Conservation (phyloP, 1,140 invertebrate genomes). For the Macrobrachium rosenbergii region DNA sequence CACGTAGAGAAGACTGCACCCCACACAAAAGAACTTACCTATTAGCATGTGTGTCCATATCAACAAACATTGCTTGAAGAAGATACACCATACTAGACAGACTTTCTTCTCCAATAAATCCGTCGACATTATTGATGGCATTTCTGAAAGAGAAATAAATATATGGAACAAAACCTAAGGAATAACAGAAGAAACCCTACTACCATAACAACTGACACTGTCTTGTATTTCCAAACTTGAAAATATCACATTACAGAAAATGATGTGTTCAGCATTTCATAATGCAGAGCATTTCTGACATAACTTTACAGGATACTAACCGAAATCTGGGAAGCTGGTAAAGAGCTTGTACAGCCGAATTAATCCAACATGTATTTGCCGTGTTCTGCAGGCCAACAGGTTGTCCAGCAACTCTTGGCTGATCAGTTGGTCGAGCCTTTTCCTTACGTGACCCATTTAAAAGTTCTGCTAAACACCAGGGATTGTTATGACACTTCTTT, state of each 20-base stretch:
- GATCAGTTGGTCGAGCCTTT: constrained; percentile 53
- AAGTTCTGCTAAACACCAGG: constrained; percentile 57
- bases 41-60: constrained; percentile 64
- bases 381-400: constrained; percentile 65
- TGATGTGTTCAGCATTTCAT: too few species aligned
- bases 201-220: too few species aligned
- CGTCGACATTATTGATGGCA: constrained; percentile 61
- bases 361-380: constrained; percentile 66
- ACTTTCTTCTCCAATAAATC: constrained; percentile 61
- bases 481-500: constrained; percentile 59
- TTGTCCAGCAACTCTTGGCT: constrained; percentile 43
- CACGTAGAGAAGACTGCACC: background rate
- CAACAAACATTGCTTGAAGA: constrained; percentile 65
- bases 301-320: constrained; percentile 8
- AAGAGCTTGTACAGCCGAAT: constrained; percentile 63
- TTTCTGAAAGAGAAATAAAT: constrained; percentile 58
- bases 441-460: constrained; percentile 44
- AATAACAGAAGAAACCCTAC: background rate
- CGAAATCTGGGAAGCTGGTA: constrained; percentile 61
- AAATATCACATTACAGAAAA: too few species aligned
- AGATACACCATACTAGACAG: constrained; percentile 60
- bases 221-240: too few species aligned
- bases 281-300: too few species aligned
- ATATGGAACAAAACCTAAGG: background rate
- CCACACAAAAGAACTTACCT: constrained; percentile 41